These are phyloP conservation scores for Terrapene triunguis DNA, from an alignment of 2,113 vertebrate genomes.

Conservation along the genomic window DNA sequence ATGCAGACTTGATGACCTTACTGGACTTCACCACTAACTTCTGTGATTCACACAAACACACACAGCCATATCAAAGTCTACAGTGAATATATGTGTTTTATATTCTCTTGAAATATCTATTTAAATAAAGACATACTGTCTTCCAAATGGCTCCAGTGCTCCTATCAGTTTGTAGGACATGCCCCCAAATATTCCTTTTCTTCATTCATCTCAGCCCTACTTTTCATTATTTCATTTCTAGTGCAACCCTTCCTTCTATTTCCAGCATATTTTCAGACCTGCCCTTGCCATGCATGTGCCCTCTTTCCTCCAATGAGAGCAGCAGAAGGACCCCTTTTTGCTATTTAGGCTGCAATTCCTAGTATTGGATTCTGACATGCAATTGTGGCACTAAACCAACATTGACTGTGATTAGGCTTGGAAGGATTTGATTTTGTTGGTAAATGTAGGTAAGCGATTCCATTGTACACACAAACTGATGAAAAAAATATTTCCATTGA, in stretches of 20 bases:
- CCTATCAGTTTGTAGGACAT: neutral
- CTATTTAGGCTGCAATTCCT: neutral
- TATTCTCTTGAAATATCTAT: neutral
- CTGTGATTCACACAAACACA: neutral
- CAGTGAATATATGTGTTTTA: neutral
- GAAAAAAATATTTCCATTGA: too few relatives aligned
- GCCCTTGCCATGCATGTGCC: fast-evolving
- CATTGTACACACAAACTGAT: too few relatives aligned
- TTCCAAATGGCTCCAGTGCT: neutral
- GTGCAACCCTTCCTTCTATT: neutral
- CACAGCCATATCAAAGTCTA: neutral
- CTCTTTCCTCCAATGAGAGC: neutral
- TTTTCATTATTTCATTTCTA: neutral
- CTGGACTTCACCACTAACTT: neutral
- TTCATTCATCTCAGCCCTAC: neutral
- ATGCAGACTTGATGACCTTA: neutral
- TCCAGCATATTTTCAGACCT: neutral
- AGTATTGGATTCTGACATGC: neutral
- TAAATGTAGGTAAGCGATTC: too few relatives aligned
- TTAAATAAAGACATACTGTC: neutral
- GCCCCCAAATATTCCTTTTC: neutral
- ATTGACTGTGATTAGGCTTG: too few relatives aligned
- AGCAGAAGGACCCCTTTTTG: neutral
- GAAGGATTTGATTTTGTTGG: too few relatives aligned
- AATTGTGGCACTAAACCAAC: neutral